These are phyloP conservation scores for Scortum barcoo DNA, from an alignment of 2,113 vertebrate species.

Conservation along the genomic window DNA sequence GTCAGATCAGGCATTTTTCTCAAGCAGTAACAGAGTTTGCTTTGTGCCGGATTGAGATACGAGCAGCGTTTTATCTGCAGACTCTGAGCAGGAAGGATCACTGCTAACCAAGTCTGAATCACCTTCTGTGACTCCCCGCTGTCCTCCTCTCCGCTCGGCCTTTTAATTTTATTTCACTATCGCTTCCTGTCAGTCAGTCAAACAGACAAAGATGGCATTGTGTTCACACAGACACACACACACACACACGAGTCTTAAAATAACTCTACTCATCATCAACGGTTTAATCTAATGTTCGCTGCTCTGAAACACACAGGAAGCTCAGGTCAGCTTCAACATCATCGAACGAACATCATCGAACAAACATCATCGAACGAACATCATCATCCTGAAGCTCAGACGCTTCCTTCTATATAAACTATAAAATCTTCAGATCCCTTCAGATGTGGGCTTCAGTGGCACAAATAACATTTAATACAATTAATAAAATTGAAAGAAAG, in stretches of 20 bases:
- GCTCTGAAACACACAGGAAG: constrained; percentile 1
- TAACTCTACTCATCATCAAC: constrained; percentile 32
- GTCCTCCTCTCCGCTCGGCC: background rate
- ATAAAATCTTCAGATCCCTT: too few relatives aligned
- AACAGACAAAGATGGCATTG: background rate
- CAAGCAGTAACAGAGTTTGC: too few relatives aligned
- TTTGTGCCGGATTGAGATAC: too few relatives aligned
- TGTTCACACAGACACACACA: background rate
- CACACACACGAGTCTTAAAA: constrained; percentile 43
- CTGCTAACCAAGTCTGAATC: too few relatives aligned
- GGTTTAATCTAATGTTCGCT: constrained; percentile 62
- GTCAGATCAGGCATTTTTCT: too few relatives aligned
- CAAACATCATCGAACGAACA: background rate
- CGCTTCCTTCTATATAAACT: too few relatives aligned
- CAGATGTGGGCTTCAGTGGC: too few relatives aligned
- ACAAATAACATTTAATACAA: too few relatives aligned
- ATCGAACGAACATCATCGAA: too few relatives aligned
- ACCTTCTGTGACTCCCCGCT: background rate
- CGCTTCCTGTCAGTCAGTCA: constrained; percentile 9
- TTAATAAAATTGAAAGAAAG: too few relatives aligned
- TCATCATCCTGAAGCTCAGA: background rate
- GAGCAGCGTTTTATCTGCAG: too few relatives aligned
- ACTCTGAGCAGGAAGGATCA: too few relatives aligned
- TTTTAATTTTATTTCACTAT: background rate
- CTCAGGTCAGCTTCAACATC: background rate